phyloP scores from a whole-genome alignment of 2,888 invertebrate species.

The Catocala fraxini region DNA sequence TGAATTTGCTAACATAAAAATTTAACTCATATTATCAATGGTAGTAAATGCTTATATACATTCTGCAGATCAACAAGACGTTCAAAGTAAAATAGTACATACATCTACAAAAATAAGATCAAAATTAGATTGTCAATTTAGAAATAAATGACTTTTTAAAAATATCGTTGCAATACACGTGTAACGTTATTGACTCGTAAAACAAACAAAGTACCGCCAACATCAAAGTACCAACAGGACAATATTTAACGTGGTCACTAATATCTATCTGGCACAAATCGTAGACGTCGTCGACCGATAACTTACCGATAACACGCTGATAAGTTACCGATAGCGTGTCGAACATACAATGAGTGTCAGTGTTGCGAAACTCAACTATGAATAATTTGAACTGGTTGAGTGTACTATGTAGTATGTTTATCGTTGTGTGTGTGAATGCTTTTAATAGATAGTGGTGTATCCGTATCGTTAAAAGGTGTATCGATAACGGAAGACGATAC shows the following conservation, averaged over 20 bases:
- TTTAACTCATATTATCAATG: too few relatives aligned
- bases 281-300: slow-evolving; percentile 53
- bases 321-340: slow-evolving; percentile 33
- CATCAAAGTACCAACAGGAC: slow-evolving; percentile 32
- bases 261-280: slow-evolving; percentile 53
- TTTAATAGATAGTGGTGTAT: neutral
- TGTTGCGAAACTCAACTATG: slow-evolving; percentile 60
- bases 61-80: too few relatives aligned
- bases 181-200: slow-evolving; percentile 25
- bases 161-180: slow-evolving; percentile 22
- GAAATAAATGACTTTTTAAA: slow-evolving; percentile 4
- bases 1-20: too few relatives aligned
- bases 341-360: slow-evolving; percentile 39
- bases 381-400: slow-evolving; percentile 15
- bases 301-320: slow-evolving; percentile 35
- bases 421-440: neutral
- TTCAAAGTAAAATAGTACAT: too few relatives aligned
- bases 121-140: neutral
- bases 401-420: neutral
- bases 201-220: slow-evolving; percentile 26
- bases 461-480: slow-evolving; percentile 3
- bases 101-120: neutral
- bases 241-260: slow-evolving; percentile 31
- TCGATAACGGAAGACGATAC: neutral
- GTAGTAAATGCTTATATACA: too few relatives aligned